Evolutionary conservation across 2,113 vertebrate genomes (phyloP), one percentile per base, ranked within the genome.

Genomic region (Syrrhaptes paradoxus): DNA sequence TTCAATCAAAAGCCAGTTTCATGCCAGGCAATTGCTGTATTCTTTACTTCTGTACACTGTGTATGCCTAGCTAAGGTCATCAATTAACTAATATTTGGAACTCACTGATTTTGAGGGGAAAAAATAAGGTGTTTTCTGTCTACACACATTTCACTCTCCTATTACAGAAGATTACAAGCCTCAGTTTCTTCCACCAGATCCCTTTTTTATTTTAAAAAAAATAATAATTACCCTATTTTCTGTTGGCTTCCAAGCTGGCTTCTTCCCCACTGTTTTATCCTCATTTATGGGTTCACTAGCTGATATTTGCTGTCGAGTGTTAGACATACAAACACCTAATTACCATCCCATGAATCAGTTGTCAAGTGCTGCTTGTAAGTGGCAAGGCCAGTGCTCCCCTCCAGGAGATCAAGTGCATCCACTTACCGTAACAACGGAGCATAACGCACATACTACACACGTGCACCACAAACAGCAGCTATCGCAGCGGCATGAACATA

Each of bases 351-450:
- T 34, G 82, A 90, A 93, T 55, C 72, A 57, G 83, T 17, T 85
- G 63, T 88, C 84, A 93, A 93, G 91, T 87, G 62, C 51, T 7
- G 62, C 55, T 34, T 34, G 9, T 79, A 75, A 90, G 90, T 66
- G 78, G 52, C 58, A 14, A 67, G 74, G 87, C 84, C 91, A 72
- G 63, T 22, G 7, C 68, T 67, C 51, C 84, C 87, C 79, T 91
- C 74, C 87, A 76, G 80, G 74, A 91, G 91, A 95, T 93, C 87
- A 93, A 95, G 94, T 81, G 84, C 87, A 52, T 12, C 79, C 91
- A 93, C 94, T 95, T 85, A 72, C 0, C 38, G 0, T 28, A 68
- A 88, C 71, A 81, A 58, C 4, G 7, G 74, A n/a, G 38, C 88
- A 20, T 2, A 43, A 41, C 1, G 54, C 7, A 41, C 91, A 43